phyloP scores from a whole-genome alignment of 1,140 invertebrate genomes.

The Macrotrachela quadricornifera region DNA sequence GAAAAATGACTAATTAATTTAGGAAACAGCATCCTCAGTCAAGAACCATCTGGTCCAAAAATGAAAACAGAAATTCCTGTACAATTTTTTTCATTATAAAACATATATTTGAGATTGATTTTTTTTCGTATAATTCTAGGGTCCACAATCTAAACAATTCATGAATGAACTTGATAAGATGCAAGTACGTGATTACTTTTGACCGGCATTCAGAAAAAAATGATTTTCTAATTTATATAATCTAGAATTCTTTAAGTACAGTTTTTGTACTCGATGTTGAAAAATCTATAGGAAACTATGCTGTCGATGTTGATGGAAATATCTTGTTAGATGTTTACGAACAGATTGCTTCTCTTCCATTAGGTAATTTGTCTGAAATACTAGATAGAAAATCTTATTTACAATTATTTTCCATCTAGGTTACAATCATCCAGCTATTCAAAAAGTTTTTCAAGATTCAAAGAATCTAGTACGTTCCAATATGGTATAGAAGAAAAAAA shows the following conservation, averaged over 20 bases:
- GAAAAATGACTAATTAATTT: too few species aligned
- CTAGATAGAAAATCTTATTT: too few species aligned
- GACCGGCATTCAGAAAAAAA: constrained; percentile 12
- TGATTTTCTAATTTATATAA: not conserved
- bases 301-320: constrained; percentile 76
- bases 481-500: not conserved
- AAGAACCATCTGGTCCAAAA: too few species aligned
- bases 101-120: too few species aligned
- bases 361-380: constrained; percentile 33
- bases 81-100: too few species aligned
- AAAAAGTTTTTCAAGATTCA: constrained; percentile 49
- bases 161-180: constrained; percentile 36
- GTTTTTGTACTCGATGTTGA: constrained; percentile 86
- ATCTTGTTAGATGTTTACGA: constrained; percentile 61
- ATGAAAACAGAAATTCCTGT: too few species aligned
- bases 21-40: too few species aligned
- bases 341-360: constrained; percentile 84
- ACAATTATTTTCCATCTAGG: too few species aligned
- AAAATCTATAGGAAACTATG: constrained; percentile 73
- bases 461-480: constrained; percentile 42
- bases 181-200: constrained; percentile 13
- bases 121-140: too few species aligned
- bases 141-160: constrained; percentile 43
- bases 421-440: constrained; percentile 76
- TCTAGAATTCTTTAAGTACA: constrained; percentile 42